Evolutionary conservation across 2,888 invertebrate species (phyloP), one percentile per base, ranked within the genome.

Genomic region (Lycaena phlaeas): DNA sequence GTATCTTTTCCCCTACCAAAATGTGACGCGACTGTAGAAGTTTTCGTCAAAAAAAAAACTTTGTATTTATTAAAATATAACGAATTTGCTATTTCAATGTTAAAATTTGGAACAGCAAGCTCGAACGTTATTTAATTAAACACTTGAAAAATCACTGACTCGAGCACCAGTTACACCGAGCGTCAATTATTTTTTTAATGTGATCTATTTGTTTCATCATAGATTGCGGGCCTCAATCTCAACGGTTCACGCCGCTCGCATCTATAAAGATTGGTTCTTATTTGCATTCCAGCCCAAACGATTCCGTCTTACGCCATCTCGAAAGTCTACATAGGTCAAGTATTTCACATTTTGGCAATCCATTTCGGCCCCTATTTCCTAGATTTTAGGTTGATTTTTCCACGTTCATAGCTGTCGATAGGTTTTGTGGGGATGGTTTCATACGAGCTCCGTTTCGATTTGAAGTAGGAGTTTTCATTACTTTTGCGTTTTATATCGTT

Each of bases 251-350:
- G 58, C 58, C 58, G 45, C 51, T 51, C 43, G 41, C 48, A 55
- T 59, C 61, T 55, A 61, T 64, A 72, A 72, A 73, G 69, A 74
- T 67, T n/a, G n/a, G n/a, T n/a, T 67, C 64, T 66, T 74, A 76
- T 76, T 76, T 75, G 72, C 73, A 74, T 76, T 71, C 64, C 61
- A 57, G 61, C 63, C 61, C 51, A 43, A 66, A 68, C 68, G 75
- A 70, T 75, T 68, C 60, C 63, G 65, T 64, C 67, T 68, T 56
- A 54, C 57, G 58, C 55, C 56, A 59, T 22, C 34, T 62, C 66
- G 63, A 66, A 68, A 70, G 65, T 68, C 58, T 51, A 52, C 46
- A 48, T 52, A 59, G 67, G 73, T 71, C 69, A 70, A 70, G 65
- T 50, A 56, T 29, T 11, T 7, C 6, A 4, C 25, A 34, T 18